These are phyloP conservation scores for Sebastes melanostomus DNA, from an alignment of 2,797 vertebrate genomes.

Conservation along the genomic window DNA sequence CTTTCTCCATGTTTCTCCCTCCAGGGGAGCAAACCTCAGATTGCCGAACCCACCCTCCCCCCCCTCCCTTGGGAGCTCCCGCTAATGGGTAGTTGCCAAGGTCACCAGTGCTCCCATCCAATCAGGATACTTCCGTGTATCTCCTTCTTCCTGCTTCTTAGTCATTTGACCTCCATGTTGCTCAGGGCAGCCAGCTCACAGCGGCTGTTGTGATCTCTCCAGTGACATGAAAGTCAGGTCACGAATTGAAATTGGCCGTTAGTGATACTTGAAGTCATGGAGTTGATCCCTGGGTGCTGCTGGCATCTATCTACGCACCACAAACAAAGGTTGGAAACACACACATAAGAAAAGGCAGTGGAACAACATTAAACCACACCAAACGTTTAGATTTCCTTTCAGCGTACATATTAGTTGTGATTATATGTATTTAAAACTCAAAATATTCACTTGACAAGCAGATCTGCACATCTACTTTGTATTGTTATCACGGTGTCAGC, in stretches of 20 bases:
- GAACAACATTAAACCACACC: neutral
- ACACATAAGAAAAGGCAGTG: neutral
- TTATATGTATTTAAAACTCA: neutral
- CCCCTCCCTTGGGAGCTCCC: neutral
- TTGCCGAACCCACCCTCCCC: neutral
- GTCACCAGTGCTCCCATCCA: conserved; percentile 56
- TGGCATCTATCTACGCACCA: neutral
- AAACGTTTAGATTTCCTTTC: neutral
- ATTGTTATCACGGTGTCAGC: conserved; percentile 4
- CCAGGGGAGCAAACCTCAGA: neutral
- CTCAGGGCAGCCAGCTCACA: conserved; percentile 9
- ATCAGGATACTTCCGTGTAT: conserved; percentile 33
- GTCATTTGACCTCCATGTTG: conserved; percentile 58
- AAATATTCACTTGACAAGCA: neutral
- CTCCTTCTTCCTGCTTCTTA: conserved; percentile 8
- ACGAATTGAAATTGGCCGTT: conserved; percentile 31
- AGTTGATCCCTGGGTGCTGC: conserved; percentile 20
- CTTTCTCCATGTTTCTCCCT: neutral
- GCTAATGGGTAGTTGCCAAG: conserved; percentile 68
- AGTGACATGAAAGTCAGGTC: conserved; percentile 29
- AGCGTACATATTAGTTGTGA: neutral
- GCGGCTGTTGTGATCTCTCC: conserved; percentile 16
- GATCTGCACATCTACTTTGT: neutral
- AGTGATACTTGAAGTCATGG: conserved; percentile 20
- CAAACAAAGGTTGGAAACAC: neutral